Conservation (phyloP, 2,888 invertebrate genomes). For the Timema cristinae region DNA sequence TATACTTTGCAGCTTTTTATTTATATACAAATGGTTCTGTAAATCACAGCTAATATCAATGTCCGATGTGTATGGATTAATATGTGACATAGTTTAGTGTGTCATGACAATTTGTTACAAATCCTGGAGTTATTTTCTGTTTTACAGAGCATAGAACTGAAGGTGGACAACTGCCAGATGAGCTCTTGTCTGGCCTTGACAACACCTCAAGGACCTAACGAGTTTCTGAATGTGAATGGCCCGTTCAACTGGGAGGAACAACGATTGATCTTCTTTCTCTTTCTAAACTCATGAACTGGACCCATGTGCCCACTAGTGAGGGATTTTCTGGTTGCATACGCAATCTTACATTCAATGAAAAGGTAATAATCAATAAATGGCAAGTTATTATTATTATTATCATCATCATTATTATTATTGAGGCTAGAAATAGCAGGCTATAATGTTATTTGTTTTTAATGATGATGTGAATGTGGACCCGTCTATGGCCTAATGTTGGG, state of each 20-base stretch:
- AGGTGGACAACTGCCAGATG: slow-evolving; percentile 69
- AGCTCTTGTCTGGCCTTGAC: slow-evolving; percentile 67
- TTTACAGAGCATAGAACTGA: slow-evolving; percentile 62
- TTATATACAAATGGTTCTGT: too few species aligned
- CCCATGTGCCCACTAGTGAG: slow-evolving; percentile 60
- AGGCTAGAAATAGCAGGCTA: too few species aligned
- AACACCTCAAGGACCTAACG: slow-evolving; percentile 65
- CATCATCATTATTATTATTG: too few species aligned
- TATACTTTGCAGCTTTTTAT: too few species aligned
- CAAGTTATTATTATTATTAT: too few species aligned
- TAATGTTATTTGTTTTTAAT: too few species aligned
- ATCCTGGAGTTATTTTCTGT: not conserved
- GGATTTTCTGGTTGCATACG: slow-evolving; percentile 87
- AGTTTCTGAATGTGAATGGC: slow-evolving; percentile 77
- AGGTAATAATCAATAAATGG: slow-evolving; percentile 42
- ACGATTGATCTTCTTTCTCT: slow-evolving; percentile 61
- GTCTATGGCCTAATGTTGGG: too few species aligned
- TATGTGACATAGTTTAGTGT: slow-evolving; percentile 14
- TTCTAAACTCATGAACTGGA: slow-evolving; percentile 63
- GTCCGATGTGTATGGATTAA: not conserved
- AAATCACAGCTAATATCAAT: too few species aligned
- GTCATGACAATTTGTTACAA: too few species aligned
- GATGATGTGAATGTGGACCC: too few species aligned
- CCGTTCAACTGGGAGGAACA: slow-evolving; percentile 80
- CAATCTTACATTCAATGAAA: slow-evolving; percentile 81